A percentile compares a stretch with the other conserved stretches of the same genome.
These are phyloP conservation scores for Cydia splendana DNA, from an alignment of 1,140 invertebrate genomes.

Conservation along the genomic window DNA sequence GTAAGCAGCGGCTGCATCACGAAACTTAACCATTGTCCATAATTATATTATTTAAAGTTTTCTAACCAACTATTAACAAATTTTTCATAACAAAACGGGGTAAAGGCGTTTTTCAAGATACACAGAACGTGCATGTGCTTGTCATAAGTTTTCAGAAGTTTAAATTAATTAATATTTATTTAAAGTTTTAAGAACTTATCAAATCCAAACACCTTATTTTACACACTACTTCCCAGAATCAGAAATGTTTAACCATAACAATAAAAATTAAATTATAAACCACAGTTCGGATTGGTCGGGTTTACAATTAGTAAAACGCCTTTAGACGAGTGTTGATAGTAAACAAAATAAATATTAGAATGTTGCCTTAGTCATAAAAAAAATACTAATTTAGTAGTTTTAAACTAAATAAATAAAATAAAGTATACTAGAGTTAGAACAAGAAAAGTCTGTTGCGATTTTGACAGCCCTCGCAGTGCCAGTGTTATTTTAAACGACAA, in stretches of 20 bases:
- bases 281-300: too few relatives aligned
- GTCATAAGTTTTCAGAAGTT: background rate
- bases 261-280: too few relatives aligned
- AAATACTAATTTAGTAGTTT: background rate
- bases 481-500: too few relatives aligned
- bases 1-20: constrained; percentile 74
- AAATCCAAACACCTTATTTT: background rate
- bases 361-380: background rate
- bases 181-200: background rate
- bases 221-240: too few relatives aligned
- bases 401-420: too few relatives aligned
- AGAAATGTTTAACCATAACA: too few relatives aligned
- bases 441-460: too few relatives aligned
- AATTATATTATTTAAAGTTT: background rate
- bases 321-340: too few relatives aligned
- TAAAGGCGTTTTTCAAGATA: background rate
- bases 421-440: too few relatives aligned
- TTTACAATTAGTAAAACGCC: too few relatives aligned
- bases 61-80: background rate
- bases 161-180: background rate
- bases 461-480: too few relatives aligned
- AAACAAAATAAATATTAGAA: too few relatives aligned
- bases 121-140: background rate
- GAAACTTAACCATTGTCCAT: constrained; percentile 55
- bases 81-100: background rate